A percentile compares a stretch with the other conserved stretches of the same genome.
Evolutionary conservation across 1,140 invertebrate genomes (phyloP).

Genomic region (Cydia fagiglandana): DNA sequence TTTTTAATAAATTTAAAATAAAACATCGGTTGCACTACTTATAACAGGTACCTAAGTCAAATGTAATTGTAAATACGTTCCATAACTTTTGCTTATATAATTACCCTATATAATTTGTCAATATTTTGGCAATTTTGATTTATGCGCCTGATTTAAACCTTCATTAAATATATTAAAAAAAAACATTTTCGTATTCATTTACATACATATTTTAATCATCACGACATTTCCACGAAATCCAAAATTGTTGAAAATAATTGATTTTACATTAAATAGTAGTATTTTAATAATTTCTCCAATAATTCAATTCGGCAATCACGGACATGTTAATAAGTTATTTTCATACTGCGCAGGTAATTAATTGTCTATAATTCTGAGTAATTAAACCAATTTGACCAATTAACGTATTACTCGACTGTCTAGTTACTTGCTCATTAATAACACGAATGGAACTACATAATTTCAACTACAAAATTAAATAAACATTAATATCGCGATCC

Average conservation of each 20-base stretch:
- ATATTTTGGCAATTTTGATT: too few relatives aligned
- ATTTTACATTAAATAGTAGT: not conserved
- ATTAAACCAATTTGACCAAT: conserved; percentile 22
- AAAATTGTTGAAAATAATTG: not conserved
- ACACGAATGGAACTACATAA: not conserved
- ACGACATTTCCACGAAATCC: too few relatives aligned
- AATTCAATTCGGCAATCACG: not conserved
- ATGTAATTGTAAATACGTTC: too few relatives aligned
- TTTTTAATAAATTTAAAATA: too few relatives aligned
- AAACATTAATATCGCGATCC: not conserved
- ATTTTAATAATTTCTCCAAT: conserved; percentile 9
- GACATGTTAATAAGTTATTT: conserved; percentile 5
- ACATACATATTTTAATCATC: too few relatives aligned
- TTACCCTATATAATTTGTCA: too few relatives aligned
- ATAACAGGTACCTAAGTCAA: too few relatives aligned
- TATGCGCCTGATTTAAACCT: too few relatives aligned
- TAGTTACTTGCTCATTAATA: not conserved
- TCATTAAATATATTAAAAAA: too few relatives aligned
- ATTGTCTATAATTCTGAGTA: not conserved
- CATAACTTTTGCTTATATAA: too few relatives aligned
- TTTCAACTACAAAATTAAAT: not conserved
- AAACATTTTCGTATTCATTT: too few relatives aligned
- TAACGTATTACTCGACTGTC: not conserved
- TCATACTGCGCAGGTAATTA: not conserved
- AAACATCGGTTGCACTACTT: too few relatives aligned